Conservation (phyloP, 37 sponge, comb jelly and placozoan genomes). For the Eunapius fragilis region DNA sequence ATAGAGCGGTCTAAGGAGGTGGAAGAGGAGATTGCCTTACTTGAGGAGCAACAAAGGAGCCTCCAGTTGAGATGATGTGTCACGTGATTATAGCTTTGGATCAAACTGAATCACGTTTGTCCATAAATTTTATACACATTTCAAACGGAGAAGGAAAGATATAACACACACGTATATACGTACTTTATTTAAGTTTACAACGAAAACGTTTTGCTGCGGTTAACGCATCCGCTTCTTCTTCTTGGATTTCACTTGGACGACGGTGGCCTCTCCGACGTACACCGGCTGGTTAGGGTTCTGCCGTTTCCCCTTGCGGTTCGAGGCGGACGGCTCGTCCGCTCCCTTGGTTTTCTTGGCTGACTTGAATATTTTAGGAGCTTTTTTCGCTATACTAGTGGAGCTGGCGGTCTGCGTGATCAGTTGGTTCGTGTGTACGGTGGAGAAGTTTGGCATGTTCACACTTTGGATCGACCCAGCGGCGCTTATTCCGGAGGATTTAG, state of each 20-base stretch:
- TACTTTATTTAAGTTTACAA: neutral
- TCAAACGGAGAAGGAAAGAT: too few relatives aligned
- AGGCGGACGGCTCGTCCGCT: too few relatives aligned
- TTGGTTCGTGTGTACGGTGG: too few relatives aligned
- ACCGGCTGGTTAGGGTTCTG: neutral
- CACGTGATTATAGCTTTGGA: neutral
- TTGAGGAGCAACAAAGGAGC: constrained; percentile 14
- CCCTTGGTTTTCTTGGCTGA: too few relatives aligned
- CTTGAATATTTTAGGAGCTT: too few relatives aligned
- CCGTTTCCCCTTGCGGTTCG: neutral
- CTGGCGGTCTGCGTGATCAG: too few relatives aligned
- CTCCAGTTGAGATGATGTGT: neutral
- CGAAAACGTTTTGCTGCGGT: neutral
- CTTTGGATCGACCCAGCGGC: neutral
- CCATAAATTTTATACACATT: too few relatives aligned
- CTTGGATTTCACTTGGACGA: neutral
- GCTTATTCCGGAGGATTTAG: neutral
- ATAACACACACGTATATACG: too few relatives aligned
- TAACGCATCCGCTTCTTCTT: neutral
- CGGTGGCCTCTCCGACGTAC: neutral
- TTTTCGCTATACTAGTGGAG: too few relatives aligned
- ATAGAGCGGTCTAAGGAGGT: constrained; percentile 19
- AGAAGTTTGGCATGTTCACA: too few relatives aligned
- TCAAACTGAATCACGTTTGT: neutral
- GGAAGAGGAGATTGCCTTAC: constrained; percentile 31